Base-by-base conservation (phyloP, 2,113 vertebrate genomes). In the Oreocharis arfaki region DNA sequence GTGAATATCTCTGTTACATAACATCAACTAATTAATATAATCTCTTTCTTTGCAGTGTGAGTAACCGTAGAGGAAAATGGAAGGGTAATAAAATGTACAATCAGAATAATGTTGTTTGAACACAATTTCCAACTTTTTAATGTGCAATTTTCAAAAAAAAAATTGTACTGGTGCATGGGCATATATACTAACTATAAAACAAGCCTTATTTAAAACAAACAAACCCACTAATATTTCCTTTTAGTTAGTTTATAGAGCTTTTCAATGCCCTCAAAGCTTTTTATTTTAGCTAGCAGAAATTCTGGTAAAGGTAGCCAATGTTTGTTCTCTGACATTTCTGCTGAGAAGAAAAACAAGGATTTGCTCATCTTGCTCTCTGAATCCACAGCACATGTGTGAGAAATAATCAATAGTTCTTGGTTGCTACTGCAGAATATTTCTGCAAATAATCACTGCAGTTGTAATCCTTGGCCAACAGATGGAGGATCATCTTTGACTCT, bases 261-360 rank as follows among this genome's bases (percentile, higher is more conserved):
- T 84, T 37, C n/a, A 80, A 33, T 49, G 88, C 41, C 44, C 14
- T 50, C 52, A 55, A 93, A 90, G n/a, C 14, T 75, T 95, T 90
- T 64, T 30, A 69, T 80, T 76, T 79, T 50, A 83, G 27, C 68
- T 44, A 93, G 18, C 37, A 88, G 52, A 85, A 96, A 67, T 74
- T 61, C 90, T 67, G 15, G 55, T 86, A 77, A 84, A 86, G 63
- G 75, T 93, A 95, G 85, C 55, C 79, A 92, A 17, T 78, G n/a
- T 95, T 96, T 96, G 76, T 90, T 93, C 76, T 53, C 35, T 93
- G 87, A 93, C 87, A 94, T 96, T 96, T 95, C 84, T 91, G 61
- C 73, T 64, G 61, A 93, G 80, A 94, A 93, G 52, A 35, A 95
- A 93, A 93, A 67, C 64, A 95, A 90, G 85, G 90, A 86, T 96